phyloP scores from a whole-genome alignment of 2,888 invertebrate genomes.

The Ophion ventricosus region DNA sequence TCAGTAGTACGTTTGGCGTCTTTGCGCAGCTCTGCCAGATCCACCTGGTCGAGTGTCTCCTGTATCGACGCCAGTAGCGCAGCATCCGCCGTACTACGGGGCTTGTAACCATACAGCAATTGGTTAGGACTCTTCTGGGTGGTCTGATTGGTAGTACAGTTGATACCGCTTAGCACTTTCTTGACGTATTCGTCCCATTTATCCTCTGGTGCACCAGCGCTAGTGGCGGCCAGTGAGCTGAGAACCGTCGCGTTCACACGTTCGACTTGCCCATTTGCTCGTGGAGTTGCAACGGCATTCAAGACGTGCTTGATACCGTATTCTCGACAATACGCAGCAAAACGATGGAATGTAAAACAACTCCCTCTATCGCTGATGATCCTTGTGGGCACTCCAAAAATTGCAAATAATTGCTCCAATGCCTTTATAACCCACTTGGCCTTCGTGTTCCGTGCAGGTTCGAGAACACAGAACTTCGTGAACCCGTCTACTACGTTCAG shows the following conservation, averaged over 20 bases:
- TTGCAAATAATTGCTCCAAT: slow-evolving; percentile 71
- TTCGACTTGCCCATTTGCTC: slow-evolving; percentile 79
- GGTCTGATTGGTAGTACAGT: slow-evolving; percentile 65
- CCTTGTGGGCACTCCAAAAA: slow-evolving; percentile 72
- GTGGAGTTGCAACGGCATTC: slow-evolving; percentile 74
- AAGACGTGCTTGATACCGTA: slow-evolving; percentile 73
- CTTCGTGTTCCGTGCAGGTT: slow-evolving; percentile 73
- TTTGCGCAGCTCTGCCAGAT: slow-evolving; percentile 53
- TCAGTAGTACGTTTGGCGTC: slow-evolving; percentile 59
- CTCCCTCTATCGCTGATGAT: slow-evolving; percentile 78
- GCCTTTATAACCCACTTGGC: slow-evolving; percentile 72
- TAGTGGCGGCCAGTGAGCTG: slow-evolving; percentile 68
- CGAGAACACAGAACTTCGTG: slow-evolving; percentile 77
- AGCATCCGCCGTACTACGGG: slow-evolving; percentile 59
- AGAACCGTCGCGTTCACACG: slow-evolving; percentile 75
- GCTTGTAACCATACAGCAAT: slow-evolving; percentile 65
- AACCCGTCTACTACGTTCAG: slow-evolving; percentile 78
- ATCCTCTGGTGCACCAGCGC: slow-evolving; percentile 62
- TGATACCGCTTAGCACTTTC: slow-evolving; percentile 69
- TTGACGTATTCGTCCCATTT: slow-evolving; percentile 72
- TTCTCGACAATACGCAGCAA: slow-evolving; percentile 75
- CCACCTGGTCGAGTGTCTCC: slow-evolving; percentile 53
- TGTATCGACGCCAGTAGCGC: slow-evolving; percentile 51
- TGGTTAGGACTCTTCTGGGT: slow-evolving; percentile 58
- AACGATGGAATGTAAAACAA: slow-evolving; percentile 76